phyloP scores from a whole-genome alignment of 2,113 vertebrate species.

The Apeltes quadracus region DNA sequence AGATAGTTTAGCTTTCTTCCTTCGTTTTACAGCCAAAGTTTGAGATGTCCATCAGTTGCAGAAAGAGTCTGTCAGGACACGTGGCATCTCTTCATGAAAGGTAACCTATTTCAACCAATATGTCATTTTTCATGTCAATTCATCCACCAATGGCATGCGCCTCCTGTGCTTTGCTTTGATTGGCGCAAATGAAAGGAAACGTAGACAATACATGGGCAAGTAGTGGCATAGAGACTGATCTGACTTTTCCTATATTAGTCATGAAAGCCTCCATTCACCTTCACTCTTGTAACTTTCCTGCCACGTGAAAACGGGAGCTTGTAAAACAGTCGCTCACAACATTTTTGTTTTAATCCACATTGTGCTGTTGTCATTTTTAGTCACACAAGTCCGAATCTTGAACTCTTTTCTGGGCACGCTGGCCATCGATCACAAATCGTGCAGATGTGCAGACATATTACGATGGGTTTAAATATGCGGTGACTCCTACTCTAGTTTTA shows the following conservation, averaged over 20 bases:
- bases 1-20: not conserved
- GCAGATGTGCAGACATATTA: conserved; percentile 9
- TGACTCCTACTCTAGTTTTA: conserved; percentile 62
- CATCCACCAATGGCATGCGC: conserved; percentile 48
- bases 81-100: conserved; percentile 36
- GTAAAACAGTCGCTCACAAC: conserved; percentile 9
- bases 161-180: conserved; percentile 52
- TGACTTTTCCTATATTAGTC: conserved; percentile 35
- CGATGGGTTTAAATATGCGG: conserved; percentile 49
- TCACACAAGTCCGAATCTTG: conserved; percentile 1
- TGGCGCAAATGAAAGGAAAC: conserved; percentile 56
- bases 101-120: conserved; percentile 38
- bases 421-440: not conserved
- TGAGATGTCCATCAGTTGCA: conserved; percentile 33
- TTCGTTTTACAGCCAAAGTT: conserved; percentile 11
- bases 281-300: conserved; percentile 28
- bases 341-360: conserved; percentile 1
- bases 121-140: conserved; percentile 57
- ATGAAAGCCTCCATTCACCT: conserved; percentile 43
- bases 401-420: not conserved
- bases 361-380: not conserved
- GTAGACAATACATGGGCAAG: conserved; percentile 53
- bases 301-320: conserved; percentile 28
- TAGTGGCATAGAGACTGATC: conserved; percentile 49
- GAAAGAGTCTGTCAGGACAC: conserved; percentile 40